Evolutionary conservation across 1,140 invertebrate species (phyloP).

Genomic region (Dinoponera quadriceps): DNA sequence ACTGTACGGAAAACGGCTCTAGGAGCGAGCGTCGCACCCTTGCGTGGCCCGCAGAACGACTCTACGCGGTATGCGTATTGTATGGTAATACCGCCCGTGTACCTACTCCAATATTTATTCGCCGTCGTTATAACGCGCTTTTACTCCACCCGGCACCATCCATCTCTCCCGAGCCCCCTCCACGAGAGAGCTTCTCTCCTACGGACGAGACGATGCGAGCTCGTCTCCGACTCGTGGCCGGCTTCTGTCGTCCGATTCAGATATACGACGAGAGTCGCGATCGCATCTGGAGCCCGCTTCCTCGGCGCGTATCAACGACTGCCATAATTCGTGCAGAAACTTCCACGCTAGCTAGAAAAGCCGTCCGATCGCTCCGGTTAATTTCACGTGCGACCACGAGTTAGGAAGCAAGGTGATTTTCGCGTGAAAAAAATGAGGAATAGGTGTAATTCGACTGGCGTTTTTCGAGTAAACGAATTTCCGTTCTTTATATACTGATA

Average conservation of each 20-base stretch:
- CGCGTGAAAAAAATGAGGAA: too few species aligned
- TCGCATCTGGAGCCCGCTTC: constrained; percentile 31
- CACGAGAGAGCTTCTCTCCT: constrained; percentile 27
- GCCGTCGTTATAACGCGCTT: constrained; percentile 74
- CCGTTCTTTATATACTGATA: too few species aligned
- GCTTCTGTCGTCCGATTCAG: constrained; percentile 39
- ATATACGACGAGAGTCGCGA: constrained; percentile 51
- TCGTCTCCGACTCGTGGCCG: constrained; percentile 7
- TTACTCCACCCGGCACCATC: constrained; percentile 73
- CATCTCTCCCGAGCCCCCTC: constrained; percentile 58
- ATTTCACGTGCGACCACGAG: too few species aligned
- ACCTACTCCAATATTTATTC: constrained; percentile 78
- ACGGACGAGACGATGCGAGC: constrained; percentile 18
- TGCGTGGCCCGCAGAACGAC: constrained; percentile 71
- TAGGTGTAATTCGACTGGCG: too few species aligned
- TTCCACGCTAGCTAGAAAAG: not conserved
- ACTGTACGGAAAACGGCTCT: constrained; percentile 59
- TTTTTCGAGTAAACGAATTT: too few species aligned
- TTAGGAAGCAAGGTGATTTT: too few species aligned
- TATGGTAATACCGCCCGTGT: constrained; percentile 76
- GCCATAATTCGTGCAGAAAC: not conserved
- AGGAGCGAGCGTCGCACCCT: constrained; percentile 75
- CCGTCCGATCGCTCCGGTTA: not conserved
- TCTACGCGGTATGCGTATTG: constrained; percentile 78
- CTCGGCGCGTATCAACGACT: not conserved